phyloP scores from a whole-genome alignment of 2,113 vertebrate species.

The Alectura lathami region DNA sequence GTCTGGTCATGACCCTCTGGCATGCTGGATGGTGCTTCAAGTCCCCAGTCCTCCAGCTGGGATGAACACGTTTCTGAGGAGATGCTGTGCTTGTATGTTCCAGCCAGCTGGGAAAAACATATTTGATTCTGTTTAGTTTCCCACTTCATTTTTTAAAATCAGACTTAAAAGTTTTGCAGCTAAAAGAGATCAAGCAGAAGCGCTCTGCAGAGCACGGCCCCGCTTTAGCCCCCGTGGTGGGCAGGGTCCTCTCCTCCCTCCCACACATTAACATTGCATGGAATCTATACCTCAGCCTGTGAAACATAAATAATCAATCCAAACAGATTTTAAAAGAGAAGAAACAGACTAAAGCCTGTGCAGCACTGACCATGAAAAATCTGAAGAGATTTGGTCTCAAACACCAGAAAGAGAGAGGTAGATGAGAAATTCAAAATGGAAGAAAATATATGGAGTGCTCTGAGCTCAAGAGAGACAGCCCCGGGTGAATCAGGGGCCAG shows the following conservation, averaged over 20 bases:
- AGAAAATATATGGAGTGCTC: rapidly evolving
- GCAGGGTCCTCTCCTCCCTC: neutral
- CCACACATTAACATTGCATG: neutral
- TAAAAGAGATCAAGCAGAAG: rapidly evolving
- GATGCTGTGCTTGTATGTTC: neutral
- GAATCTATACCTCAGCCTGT: neutral
- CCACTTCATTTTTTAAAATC: neutral
- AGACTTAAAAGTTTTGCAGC: neutral
- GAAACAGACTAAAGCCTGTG: rapidly evolving
- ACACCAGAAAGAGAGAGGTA: neutral
- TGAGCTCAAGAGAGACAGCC: neutral
- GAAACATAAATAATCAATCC: neutral
- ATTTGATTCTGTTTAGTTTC: neutral
- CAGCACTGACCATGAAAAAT: too few species aligned
- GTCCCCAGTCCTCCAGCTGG: neutral
- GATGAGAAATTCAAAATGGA: neutral
- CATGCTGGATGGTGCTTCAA: neutral
- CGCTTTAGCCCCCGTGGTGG: rapidly evolving
- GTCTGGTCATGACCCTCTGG: rapidly evolving
- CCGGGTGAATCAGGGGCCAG: neutral
- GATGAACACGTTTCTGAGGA: neutral
- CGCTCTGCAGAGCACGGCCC: neutral
- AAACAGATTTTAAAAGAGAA: neutral
- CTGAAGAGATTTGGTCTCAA: neutral
- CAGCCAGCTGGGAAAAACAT: neutral